Conservation (phyloP, 1,140 invertebrate genomes). For the Drosophila funebris region DNA sequence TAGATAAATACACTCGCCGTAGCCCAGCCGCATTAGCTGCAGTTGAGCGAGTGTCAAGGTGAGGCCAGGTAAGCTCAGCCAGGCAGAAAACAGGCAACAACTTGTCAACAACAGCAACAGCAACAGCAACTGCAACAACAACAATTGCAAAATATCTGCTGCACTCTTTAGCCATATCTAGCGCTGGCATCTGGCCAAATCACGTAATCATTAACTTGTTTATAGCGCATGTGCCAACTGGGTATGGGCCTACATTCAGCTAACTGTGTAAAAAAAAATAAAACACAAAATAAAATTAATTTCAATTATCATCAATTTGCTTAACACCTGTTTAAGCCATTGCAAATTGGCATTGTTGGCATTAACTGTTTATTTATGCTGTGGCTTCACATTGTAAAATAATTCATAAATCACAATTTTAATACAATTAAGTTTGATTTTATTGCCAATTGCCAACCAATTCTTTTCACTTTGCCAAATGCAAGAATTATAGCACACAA, state of each 20-base stretch:
- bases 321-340: slow-evolving; percentile 33
- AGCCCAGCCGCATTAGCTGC: slow-evolving; percentile 65
- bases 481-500: slow-evolving; percentile 40
- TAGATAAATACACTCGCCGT: background rate
- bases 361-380: background rate
- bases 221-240: slow-evolving; percentile 76
- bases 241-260: slow-evolving; percentile 1
- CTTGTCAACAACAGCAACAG: slow-evolving; percentile 25
- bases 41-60: slow-evolving; percentile 78
- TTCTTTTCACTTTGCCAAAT: slow-evolving; percentile 16
- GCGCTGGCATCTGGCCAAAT: slow-evolving; percentile 73
- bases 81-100: slow-evolving; percentile 71
- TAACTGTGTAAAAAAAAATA: background rate
- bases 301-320: slow-evolving; percentile 76
- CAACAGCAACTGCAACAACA: slow-evolving; percentile 1
- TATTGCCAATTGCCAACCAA: slow-evolving; percentile 5
- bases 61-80: slow-evolving; percentile 68
- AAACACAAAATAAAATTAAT: slow-evolving; percentile 63
- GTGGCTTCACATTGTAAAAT: background rate
- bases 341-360: background rate
- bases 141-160: slow-evolving; percentile 18
- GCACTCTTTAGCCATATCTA: slow-evolving; percentile 37
- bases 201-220: slow-evolving; percentile 77
- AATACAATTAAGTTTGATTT: slow-evolving; percentile 23
- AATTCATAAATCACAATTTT: slow-evolving; percentile 15